phyloP scores from a whole-genome alignment of 2,113 vertebrate genomes.

The Gasterosteus aculeatus region DNA sequence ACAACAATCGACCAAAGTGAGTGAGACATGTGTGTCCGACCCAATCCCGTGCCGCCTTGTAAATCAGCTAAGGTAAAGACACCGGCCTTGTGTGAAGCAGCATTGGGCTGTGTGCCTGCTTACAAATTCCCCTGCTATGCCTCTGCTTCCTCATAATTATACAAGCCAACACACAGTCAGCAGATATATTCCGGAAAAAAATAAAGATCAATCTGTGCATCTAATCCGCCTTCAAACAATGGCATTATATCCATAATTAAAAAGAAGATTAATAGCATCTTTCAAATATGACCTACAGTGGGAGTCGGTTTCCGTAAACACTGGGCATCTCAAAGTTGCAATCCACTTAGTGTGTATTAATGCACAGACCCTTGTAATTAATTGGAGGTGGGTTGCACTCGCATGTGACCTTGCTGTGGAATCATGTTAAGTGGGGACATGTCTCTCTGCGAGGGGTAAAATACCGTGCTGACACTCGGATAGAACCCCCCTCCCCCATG shows the following conservation, averaged over 20 bases:
- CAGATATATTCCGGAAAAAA: constrained; percentile 22
- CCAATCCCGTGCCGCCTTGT: neutral
- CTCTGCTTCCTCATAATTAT: constrained; percentile 40
- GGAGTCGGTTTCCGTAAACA: constrained; percentile 44
- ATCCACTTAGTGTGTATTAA: constrained; percentile 34
- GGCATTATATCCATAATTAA: constrained; percentile 64
- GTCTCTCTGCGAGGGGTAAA: constrained; percentile 34
- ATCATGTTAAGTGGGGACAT: constrained; percentile 32
- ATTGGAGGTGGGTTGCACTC: constrained; percentile 23
- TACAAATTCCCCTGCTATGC: constrained; percentile 13
- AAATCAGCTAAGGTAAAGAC: constrained; percentile 10
- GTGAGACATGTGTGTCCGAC: neutral
- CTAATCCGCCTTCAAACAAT: constrained; percentile 43
- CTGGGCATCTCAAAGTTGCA: constrained; percentile 1
- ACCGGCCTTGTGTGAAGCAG: neutral
- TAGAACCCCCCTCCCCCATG: constrained; percentile 9
- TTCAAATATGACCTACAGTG: constrained; percentile 58
- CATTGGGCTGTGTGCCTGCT: neutral
- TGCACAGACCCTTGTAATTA: constrained; percentile 42
- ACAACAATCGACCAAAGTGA: neutral
- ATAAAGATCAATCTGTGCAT: constrained; percentile 46
- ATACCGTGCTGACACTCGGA: constrained; percentile 28
- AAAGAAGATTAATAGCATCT: constrained; percentile 65
- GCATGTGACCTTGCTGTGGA: constrained; percentile 49
- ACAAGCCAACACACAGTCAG: constrained; percentile 44